Evolutionary conservation across 2,888 invertebrate species (phyloP).

Genomic region (Calephelis perditalis): DNA sequence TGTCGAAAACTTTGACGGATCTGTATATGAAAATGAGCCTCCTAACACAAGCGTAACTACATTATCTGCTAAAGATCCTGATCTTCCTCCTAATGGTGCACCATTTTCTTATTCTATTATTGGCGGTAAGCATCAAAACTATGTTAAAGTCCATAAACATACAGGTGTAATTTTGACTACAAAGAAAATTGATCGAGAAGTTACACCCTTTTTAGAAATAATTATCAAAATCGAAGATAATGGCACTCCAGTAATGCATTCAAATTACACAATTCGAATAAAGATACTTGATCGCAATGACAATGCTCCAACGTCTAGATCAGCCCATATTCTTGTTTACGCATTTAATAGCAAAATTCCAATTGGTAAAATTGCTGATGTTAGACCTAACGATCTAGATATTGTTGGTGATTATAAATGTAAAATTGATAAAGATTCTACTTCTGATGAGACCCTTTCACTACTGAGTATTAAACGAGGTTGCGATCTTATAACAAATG

Average conservation of each 20-base stretch:
- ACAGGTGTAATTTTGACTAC: constrained; percentile 89
- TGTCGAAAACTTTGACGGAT: constrained; percentile 83
- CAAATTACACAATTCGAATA: constrained; percentile 86
- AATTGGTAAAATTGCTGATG: constrained; percentile 91
- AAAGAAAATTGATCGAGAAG: constrained; percentile 89
- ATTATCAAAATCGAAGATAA: constrained; percentile 93
- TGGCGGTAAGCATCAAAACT: constrained; percentile 87
- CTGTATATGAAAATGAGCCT: constrained; percentile 92
- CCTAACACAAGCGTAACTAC: constrained; percentile 90
- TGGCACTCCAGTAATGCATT: constrained; percentile 89
- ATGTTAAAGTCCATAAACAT: constrained; percentile 87
- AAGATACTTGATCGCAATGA: constrained; percentile 93
- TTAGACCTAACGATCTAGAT: constrained; percentile 95
- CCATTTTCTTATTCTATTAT: constrained; percentile 90
- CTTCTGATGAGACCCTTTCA: constrained; percentile 76
- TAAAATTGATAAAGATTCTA: constrained; percentile 84
- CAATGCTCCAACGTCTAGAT: constrained; percentile 90
- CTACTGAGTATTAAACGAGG: constrained; percentile 84
- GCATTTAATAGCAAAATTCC: constrained; percentile 87
- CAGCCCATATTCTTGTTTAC: constrained; percentile 88
- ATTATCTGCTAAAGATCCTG: constrained; percentile 92
- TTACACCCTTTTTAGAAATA: constrained; percentile 85
- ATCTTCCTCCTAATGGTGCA: constrained; percentile 92
- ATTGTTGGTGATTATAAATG: constrained; percentile 93
- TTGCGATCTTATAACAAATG: constrained; percentile 88